Evolutionary conservation across 2,888 invertebrate species (phyloP).

Genomic region (Epinotia brunnichana): DNA sequence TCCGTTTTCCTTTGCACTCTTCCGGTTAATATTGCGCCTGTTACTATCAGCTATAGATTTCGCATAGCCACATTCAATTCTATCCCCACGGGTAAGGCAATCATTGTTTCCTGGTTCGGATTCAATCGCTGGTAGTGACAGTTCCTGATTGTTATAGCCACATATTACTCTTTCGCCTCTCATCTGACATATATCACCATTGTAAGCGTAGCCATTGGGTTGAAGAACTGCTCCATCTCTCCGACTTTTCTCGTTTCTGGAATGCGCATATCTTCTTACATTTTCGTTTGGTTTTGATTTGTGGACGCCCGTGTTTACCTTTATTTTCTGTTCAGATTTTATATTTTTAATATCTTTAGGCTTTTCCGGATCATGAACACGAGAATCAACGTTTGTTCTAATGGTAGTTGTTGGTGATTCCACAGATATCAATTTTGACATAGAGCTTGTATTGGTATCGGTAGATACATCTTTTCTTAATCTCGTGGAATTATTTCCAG

Average conservation of each 20-base stretch:
- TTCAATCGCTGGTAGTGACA: constrained; percentile 48
- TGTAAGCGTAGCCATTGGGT: constrained; percentile 60
- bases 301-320: not conserved
- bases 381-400: not conserved
- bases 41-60: constrained; percentile 5
- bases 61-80: constrained; percentile 73
- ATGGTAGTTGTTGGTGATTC: not conserved
- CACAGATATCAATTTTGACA: not conserved
- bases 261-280: not conserved
- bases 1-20: not conserved
- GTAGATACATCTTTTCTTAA: not conserved
- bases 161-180: constrained; percentile 65
- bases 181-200: constrained; percentile 60
- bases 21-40: constrained; percentile 1
- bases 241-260: not conserved
- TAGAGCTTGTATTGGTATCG: not conserved
- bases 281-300: not conserved
- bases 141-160: constrained; percentile 70
- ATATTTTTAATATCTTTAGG: not conserved
- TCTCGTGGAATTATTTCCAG: not conserved
- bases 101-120: constrained; percentile 56
- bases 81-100: constrained; percentile 62
- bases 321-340: not conserved
- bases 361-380: not conserved
- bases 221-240: constrained; percentile 14